phyloP scores from a whole-genome alignment of 2,888 invertebrate genomes.

The Philaethria dido region DNA sequence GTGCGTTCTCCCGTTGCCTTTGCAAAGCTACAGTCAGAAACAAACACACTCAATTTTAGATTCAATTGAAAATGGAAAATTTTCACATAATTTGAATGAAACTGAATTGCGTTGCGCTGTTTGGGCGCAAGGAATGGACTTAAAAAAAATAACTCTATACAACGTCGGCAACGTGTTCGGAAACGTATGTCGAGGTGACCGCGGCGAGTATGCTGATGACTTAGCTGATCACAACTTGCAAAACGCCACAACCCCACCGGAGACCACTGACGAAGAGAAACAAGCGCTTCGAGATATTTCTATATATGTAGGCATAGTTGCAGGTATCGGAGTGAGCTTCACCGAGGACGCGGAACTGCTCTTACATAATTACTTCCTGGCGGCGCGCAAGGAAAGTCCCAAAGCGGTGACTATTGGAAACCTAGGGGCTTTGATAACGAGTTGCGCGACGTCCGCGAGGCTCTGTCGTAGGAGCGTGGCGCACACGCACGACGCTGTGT shows the following conservation, averaged over 20 bases:
- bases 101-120: constrained; percentile 63
- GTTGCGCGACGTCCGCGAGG: constrained; percentile 66
- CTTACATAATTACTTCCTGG: constrained; percentile 67
- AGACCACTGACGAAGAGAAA: constrained; percentile 55
- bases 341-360: constrained; percentile 59
- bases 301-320: constrained; percentile 63
- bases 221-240: constrained; percentile 64
- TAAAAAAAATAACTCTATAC: constrained; percentile 63
- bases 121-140: constrained; percentile 73
- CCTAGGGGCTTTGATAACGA: constrained; percentile 62
- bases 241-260: constrained; percentile 53
- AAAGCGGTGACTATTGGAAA: constrained; percentile 63
- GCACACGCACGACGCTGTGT: constrained; percentile 67
- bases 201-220: constrained; percentile 64
- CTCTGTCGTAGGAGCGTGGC: constrained; percentile 65
- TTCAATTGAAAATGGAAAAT: constrained; percentile 64
- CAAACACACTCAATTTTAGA: constrained; percentile 58
- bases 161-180: constrained; percentile 72
- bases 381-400: constrained; percentile 65
- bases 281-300: constrained; percentile 59
- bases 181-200: constrained; percentile 67
- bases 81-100: constrained; percentile 54
- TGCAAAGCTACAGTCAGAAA: constrained; percentile 69
- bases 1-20: constrained; percentile 65
- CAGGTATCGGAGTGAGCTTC: constrained; percentile 61